These are phyloP conservation scores for Sebastes alutus DNA, from an alignment of 2,797 vertebrate genomes.

Conservation along the genomic window DNA sequence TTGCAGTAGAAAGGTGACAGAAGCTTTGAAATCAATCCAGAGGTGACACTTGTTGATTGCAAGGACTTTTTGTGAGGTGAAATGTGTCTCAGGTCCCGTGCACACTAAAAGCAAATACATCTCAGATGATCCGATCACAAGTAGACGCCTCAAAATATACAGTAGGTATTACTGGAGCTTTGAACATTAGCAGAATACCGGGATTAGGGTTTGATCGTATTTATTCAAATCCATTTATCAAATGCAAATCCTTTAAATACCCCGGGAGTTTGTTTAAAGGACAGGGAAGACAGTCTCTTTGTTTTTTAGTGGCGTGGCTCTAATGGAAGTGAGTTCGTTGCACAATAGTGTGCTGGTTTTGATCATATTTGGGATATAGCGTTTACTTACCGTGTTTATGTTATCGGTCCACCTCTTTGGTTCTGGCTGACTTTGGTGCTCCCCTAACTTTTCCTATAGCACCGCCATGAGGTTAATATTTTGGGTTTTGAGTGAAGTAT, in stretches of 20 bases:
- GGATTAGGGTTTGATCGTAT: not conserved
- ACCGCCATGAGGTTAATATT: not conserved
- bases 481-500: not conserved
- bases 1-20: conserved; percentile 1
- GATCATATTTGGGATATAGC: not conserved
- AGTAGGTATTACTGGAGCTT: not conserved
- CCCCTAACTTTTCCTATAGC: not conserved
- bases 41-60: conserved; percentile 14
- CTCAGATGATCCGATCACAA: not conserved
- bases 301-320: not conserved
- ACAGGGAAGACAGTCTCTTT: not conserved
- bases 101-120: not conserved
- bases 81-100: not conserved
- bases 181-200: not conserved
- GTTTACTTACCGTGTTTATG: not conserved
- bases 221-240: not conserved
- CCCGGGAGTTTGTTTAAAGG: not conserved
- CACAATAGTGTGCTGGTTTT: not conserved
- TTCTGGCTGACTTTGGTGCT: not conserved
- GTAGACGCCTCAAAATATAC: not conserved
- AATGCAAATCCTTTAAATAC: conserved; percentile 9
- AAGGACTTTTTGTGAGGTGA: not conserved
- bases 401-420: not conserved
- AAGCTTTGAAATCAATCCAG: not conserved
- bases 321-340: not conserved